A percentile compares a stretch with the other conserved stretches of the same genome.
phyloP scores from a whole-genome alignment of 2,888 invertebrate genomes.

The Pristionchus maxplancki region DNA sequence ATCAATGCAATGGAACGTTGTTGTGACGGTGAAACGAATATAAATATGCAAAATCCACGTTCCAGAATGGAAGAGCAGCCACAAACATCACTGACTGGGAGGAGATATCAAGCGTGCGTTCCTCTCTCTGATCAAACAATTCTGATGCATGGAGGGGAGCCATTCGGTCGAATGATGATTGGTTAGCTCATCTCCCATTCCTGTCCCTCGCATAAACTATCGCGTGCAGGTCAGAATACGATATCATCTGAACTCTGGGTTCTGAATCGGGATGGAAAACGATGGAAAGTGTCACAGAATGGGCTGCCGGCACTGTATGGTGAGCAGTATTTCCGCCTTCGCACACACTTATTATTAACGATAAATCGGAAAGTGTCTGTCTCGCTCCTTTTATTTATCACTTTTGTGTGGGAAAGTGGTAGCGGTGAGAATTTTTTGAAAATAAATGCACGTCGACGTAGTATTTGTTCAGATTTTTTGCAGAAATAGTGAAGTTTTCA shows the following conservation, averaged over 20 bases:
- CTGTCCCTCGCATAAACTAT: too few relatives aligned
- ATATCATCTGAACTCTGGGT: constrained; percentile 44
- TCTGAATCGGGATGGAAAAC: neutral
- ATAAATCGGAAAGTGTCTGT: neutral
- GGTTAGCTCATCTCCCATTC: neutral
- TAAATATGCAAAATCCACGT: too few relatives aligned
- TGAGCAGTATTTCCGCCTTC: neutral
- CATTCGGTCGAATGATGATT: constrained; percentile 49
- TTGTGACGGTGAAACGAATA: too few relatives aligned
- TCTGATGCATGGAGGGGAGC: constrained; percentile 50
- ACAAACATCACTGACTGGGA: constrained; percentile 13
- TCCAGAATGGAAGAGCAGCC: neutral
- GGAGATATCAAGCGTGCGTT: constrained; percentile 46
- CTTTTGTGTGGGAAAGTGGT: neutral
- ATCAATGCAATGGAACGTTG: too few relatives aligned
- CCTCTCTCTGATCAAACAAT: neutral
- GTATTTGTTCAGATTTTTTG: neutral
- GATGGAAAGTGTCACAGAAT: neutral
- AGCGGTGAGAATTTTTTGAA: neutral
- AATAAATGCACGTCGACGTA: neutral
- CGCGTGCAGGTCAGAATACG: constrained; percentile 34
- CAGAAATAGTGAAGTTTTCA: neutral
- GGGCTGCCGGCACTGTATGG: constrained; percentile 12
- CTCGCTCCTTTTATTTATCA: constrained; percentile 1
- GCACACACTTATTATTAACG: neutral